phyloP scores from a whole-genome alignment of 2,797 vertebrate species.

The Helicolenus hilgendorfi region DNA sequence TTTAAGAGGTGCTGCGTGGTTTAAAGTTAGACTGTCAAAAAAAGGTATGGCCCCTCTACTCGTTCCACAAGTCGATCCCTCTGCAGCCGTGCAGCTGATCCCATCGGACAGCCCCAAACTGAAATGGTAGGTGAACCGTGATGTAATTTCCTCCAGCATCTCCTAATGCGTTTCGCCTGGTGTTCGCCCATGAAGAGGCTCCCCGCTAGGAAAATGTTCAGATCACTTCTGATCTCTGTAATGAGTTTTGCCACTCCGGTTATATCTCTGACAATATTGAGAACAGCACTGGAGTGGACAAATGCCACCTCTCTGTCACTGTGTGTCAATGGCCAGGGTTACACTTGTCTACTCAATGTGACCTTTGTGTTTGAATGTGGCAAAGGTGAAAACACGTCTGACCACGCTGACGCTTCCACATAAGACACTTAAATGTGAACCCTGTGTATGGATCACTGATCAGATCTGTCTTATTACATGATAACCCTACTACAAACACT shows the following conservation, averaged over 20 bases:
- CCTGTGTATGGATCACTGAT: neutral
- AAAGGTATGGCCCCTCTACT: conserved; percentile 28
- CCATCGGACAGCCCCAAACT: conserved; percentile 71
- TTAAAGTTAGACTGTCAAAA: conserved; percentile 54
- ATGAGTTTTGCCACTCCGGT: conserved; percentile 76
- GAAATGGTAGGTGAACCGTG: conserved; percentile 77
- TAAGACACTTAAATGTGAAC: conserved; percentile 34
- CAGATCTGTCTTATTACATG: neutral
- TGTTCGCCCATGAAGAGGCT: conserved; percentile 57
- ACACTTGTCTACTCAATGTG: conserved; percentile 55
- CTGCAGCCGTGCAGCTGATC: conserved; percentile 69
- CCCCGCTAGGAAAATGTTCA: conserved; percentile 77
- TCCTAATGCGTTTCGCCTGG: conserved; percentile 54
- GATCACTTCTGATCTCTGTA: conserved; percentile 74
- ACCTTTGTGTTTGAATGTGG: conserved; percentile 62
- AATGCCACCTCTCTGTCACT: conserved; percentile 60
- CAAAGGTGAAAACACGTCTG: conserved; percentile 15
- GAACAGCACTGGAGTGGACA: conserved; percentile 49
- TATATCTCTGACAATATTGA: conserved; percentile 72
- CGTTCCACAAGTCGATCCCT: conserved; percentile 52
- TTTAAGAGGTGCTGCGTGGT: conserved; percentile 63
- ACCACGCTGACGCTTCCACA: neutral
- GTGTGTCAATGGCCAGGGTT: conserved; percentile 22
- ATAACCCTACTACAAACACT: neutral
- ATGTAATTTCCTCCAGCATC: conserved; percentile 75